phyloP scores from a whole-genome alignment of 2,113 vertebrate species.

The Rhinopomastus cyanomelas region DNA sequence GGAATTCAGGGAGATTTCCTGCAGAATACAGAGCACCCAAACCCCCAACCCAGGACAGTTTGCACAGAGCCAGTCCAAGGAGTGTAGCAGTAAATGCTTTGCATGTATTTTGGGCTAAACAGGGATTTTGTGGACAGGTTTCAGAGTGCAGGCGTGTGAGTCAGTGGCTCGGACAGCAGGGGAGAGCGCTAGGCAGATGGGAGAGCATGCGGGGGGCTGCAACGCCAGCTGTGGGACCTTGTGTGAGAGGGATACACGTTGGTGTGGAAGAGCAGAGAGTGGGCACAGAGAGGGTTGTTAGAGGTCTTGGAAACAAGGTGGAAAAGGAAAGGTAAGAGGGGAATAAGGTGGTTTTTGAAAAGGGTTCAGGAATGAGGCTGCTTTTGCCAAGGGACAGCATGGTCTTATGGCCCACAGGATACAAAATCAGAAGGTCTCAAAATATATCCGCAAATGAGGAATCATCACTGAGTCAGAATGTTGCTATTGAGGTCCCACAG shows the following conservation, averaged over 20 bases:
- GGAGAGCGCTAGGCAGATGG: constrained; percentile 8
- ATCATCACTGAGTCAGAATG: constrained; percentile 49
- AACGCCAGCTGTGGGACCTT: not conserved
- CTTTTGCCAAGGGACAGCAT: constrained; percentile 45
- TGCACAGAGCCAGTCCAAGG: not conserved
- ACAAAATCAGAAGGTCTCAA: constrained; percentile 47
- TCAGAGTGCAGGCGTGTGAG: not conserved
- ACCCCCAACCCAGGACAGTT: constrained; percentile 6
- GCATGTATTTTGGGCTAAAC: not conserved
- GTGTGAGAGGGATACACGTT: not conserved
- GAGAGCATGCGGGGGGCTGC: not conserved
- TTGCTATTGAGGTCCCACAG: constrained; percentile 30
- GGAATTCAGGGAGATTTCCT: constrained; percentile 62
- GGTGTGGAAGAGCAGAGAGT: not conserved
- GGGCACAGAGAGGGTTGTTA: not conserved
- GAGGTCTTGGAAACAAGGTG: not conserved
- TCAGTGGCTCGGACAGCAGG: not conserved
- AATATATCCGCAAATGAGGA: constrained; percentile 54
- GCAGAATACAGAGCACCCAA: constrained; percentile 45
- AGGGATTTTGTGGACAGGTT: not conserved
- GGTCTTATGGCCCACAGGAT: constrained; percentile 34
- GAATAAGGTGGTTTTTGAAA: not conserved
- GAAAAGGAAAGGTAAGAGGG: constrained; percentile 13
- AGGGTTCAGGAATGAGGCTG: not conserved
- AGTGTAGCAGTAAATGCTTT: not conserved